Conservation (phyloP, 2,888 invertebrate species). For the Chymomyza caudatula region DNA sequence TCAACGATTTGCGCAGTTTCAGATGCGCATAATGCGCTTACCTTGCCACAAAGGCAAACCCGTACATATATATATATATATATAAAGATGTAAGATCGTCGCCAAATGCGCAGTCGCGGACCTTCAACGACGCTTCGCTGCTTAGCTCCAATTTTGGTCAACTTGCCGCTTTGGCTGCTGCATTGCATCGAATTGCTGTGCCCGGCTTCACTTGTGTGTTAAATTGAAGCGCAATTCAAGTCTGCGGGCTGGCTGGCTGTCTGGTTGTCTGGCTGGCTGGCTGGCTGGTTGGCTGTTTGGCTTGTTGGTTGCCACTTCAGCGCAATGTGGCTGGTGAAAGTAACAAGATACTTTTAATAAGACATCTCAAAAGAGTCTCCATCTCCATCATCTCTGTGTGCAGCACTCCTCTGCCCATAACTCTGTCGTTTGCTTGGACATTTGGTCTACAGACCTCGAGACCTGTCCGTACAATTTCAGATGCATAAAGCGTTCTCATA, state of each 20-base stretch:
- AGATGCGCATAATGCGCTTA: background rate
- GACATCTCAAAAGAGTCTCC: constrained; percentile 49
- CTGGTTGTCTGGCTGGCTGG: constrained; percentile 11
- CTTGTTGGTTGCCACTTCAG: constrained; percentile 16
- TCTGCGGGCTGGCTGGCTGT: background rate
- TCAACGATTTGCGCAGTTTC: too few relatives aligned
- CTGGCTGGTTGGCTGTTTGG: background rate
- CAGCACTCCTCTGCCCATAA: background rate
- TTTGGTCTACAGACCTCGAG: constrained; percentile 16
- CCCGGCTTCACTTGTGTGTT: background rate
- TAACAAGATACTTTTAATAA: constrained; percentile 73
- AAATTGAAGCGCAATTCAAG: constrained; percentile 3
- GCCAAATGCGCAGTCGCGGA: background rate
- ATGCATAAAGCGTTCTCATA: constrained; percentile 56
- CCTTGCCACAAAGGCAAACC: background rate
- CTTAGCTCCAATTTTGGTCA: background rate
- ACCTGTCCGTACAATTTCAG: constrained; percentile 39
- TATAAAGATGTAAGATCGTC: background rate
- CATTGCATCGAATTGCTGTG: background rate
- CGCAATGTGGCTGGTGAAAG: constrained; percentile 57
- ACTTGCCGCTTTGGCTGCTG: background rate
- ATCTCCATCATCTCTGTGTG: background rate
- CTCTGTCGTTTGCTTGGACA: constrained; percentile 2
- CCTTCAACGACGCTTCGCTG: background rate
- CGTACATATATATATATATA: background rate